These are phyloP conservation scores for Pseudomyrmex cubaensis DNA, from an alignment of 1,140 invertebrate species.

Conservation along the genomic window DNA sequence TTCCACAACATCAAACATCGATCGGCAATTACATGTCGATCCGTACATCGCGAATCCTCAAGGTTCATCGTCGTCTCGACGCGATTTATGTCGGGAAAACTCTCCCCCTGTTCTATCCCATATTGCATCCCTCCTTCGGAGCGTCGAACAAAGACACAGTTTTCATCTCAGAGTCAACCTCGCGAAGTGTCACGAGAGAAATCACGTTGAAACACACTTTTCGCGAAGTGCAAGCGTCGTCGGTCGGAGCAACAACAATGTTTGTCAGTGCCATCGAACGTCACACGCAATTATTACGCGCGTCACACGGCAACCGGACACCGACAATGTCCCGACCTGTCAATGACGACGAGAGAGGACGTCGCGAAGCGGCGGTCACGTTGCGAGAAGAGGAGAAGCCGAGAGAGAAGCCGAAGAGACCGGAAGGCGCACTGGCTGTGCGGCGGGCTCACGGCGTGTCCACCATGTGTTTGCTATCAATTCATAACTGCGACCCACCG, in stretches of 20 bases:
- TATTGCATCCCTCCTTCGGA: background rate
- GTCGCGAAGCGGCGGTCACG: background rate
- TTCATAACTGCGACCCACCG: constrained; percentile 78
- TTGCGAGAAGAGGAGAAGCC: no score
- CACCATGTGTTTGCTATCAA: constrained; percentile 83
- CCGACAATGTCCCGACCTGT: constrained; percentile 1
- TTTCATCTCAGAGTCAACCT: background rate
- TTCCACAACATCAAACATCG: background rate
- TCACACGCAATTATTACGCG: background rate
- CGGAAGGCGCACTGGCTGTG: constrained; percentile 1
- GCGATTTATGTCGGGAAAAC: background rate
- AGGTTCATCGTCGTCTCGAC: no score
- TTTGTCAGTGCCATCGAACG: background rate
- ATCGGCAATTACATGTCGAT: background rate
- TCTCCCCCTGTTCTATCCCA: constrained; percentile 1
- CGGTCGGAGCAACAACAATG: background rate
- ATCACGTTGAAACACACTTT: background rate
- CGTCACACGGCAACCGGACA: background rate
- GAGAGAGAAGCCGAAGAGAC: constrained; percentile 18
- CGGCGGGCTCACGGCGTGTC: constrained; percentile 63
- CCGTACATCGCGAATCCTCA: background rate
- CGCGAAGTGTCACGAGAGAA: background rate
- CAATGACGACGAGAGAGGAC: background rate
- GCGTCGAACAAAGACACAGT: background rate
- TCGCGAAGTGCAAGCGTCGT: background rate